Conservation (phyloP, 2,113 vertebrate genomes). For the Balaenoptera acutorostrata region DNA sequence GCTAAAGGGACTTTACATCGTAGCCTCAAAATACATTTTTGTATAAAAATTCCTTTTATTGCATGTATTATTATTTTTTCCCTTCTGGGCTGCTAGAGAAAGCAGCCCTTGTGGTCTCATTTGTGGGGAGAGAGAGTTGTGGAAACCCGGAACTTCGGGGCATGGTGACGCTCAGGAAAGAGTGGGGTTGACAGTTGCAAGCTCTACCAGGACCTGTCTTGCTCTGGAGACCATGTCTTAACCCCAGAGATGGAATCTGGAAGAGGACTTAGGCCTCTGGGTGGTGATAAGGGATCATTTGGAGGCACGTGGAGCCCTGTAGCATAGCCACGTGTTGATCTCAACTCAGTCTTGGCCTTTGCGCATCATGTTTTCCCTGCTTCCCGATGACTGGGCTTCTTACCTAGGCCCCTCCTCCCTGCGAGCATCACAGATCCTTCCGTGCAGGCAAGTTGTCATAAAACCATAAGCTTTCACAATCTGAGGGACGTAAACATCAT, state of each 20-base stretch:
- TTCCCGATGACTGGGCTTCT: not conserved
- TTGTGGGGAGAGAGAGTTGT: not conserved
- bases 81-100: constrained; percentile 29
- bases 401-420: not conserved
- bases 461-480: not conserved
- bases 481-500: not conserved
- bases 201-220: not conserved
- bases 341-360: not conserved
- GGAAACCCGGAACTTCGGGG: not conserved
- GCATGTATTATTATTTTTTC: constrained; percentile 50
- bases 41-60: constrained; percentile 62
- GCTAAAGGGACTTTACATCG: constrained; percentile 58
- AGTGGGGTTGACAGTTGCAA: not conserved
- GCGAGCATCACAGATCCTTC: not conserved
- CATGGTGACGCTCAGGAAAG: not conserved
- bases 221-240: not conserved
- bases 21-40: constrained; percentile 70
- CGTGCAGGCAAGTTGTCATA: rapidly evolving
- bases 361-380: not conserved
- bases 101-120: not conserved
- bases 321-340: rapidly evolving
- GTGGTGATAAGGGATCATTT: not conserved
- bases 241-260: not conserved
- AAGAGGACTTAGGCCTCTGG: not conserved
- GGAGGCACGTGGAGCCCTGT: not conserved